Conservation (phyloP, 1,140 invertebrate species). For the Bombus terrestris region DNA sequence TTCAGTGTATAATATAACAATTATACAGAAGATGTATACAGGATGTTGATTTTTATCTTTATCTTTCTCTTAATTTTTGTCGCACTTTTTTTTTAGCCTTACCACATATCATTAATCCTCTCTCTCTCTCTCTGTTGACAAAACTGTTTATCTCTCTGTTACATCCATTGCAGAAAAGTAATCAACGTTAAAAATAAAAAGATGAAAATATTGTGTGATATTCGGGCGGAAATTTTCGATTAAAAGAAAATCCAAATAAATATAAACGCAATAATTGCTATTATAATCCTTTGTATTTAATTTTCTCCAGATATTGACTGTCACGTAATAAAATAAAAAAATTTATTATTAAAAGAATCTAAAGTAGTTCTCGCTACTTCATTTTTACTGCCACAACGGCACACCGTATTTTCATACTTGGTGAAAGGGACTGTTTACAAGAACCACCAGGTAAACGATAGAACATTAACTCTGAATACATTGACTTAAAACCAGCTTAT, state of each 20-base stretch:
- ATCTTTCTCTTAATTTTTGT: conserved; percentile 47
- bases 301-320: background rate
- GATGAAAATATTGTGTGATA: conserved; percentile 48
- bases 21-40: conserved; percentile 80
- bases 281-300: background rate
- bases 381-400: conserved; percentile 36
- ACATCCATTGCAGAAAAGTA: conserved; percentile 42
- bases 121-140: conserved; percentile 10
- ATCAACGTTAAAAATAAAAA: conserved; percentile 34
- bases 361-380: background rate
- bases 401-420: conserved; percentile 49
- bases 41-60: conserved; percentile 67
- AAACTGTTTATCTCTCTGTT: conserved; percentile 33
- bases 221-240: background rate
- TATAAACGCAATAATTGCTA: background rate
- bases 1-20: conserved; percentile 76
- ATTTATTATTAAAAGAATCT: background rate
- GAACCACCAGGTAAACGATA: conserved; percentile 60
- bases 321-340: conserved; percentile 57
- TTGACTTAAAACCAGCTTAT: conserved; percentile 69
- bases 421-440: conserved; percentile 50
- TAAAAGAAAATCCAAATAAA: background rate
- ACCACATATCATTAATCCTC: conserved; percentile 13
- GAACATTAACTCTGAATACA: conserved; percentile 58
- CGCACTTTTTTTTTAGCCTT: conserved; percentile 36